Base-by-base conservation (phyloP, 1,140 invertebrate genomes). In the Caerostris darwini region DNA sequence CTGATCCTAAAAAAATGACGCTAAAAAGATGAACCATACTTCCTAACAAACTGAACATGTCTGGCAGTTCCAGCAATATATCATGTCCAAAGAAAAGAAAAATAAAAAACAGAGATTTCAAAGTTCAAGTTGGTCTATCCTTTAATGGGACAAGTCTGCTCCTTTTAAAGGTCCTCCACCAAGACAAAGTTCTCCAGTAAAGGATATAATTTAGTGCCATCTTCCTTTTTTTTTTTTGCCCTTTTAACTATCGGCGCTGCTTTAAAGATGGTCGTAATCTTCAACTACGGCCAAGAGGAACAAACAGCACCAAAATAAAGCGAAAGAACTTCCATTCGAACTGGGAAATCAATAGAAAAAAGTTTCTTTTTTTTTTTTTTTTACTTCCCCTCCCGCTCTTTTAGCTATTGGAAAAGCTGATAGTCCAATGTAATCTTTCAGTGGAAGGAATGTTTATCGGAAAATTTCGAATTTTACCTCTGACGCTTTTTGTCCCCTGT, bases 261-360 rank as follows among this genome's bases (percentile, higher is more conserved):
- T 77, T 34, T 77, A 77, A 77, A 77, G 71, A 77, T 77, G 50
- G 71, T 77, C 71, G 71, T 77, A 77, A 77, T 77, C 71, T 77
- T 77, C 71, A 34, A 77, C 34, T 50, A 50, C 71, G 50, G 50
- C 71, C 71, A 53, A 77, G 71, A 53, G 34, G 50, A 77, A 77
- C 71, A 53, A 77, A 77, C 19, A 71, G 71, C 7, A 77, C 0
- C 50, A 34, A 14, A 77, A 77, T 77, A 77, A 77, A 77, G 53
- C 7, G 8, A 50, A 77, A 77, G 34, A 77, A 34, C 34, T 77
- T 53, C 34, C 71, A 77, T 53, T 50, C 7, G 71, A 77, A 77
- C 8, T 12, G 3, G 53, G 71, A 77, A 77, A 77, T 77, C 71
- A 77, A 77, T 77, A 50, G 71, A 77, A 34, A 77, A 77, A 77